A percentile compares a stretch with the other conserved stretches of the same genome.
These are phyloP conservation scores for Microdon myrmicae DNA, from an alignment of 2,888 invertebrate species.

Conservation along the genomic window DNA sequence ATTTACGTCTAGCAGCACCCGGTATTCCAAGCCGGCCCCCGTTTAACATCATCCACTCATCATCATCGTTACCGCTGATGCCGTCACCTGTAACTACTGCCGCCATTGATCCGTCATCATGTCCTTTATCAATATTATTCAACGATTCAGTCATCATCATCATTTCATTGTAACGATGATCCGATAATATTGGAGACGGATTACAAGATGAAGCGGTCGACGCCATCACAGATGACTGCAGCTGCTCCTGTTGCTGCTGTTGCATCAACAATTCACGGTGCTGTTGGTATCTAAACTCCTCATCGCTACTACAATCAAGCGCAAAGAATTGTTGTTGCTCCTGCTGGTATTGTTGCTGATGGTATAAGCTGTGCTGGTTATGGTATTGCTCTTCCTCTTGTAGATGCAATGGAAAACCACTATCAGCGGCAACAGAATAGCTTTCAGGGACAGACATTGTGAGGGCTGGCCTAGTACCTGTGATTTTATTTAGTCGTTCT, in stretches of 20 bases:
- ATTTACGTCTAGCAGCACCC: slow-evolving; percentile 71
- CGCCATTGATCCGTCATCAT: slow-evolving; percentile 54
- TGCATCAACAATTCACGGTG: slow-evolving; percentile 57
- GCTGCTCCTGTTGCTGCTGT: slow-evolving; percentile 64
- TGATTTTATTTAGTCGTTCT: slow-evolving; percentile 31
- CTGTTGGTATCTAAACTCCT: slow-evolving; percentile 54
- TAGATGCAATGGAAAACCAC: slow-evolving; percentile 65
- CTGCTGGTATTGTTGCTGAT: slow-evolving; percentile 47
- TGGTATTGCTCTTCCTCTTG: slow-evolving; percentile 64
- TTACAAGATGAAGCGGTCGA: slow-evolving; percentile 54
- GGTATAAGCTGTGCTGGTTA: slow-evolving; percentile 56
- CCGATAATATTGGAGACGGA: slow-evolving; percentile 21
- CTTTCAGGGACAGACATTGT: slow-evolving; percentile 69
- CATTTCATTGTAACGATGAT: slow-evolving; percentile 32
- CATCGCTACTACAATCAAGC: slow-evolving; percentile 31
- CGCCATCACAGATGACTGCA: slow-evolving; percentile 64
- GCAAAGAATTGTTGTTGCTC: slow-evolving; percentile 45
- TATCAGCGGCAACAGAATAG: slow-evolving; percentile 67
- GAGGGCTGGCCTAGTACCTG: slow-evolving; percentile 69
- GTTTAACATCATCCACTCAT: slow-evolving; percentile 67
- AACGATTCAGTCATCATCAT: slow-evolving; percentile 53
- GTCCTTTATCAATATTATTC: neutral
- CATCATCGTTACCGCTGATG: slow-evolving; percentile 58
- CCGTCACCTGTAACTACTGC: slow-evolving; percentile 57
- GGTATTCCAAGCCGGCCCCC: slow-evolving; percentile 74